Conservation (phyloP, 1,140 invertebrate species). For the Dreissena rostriformis region DNA sequence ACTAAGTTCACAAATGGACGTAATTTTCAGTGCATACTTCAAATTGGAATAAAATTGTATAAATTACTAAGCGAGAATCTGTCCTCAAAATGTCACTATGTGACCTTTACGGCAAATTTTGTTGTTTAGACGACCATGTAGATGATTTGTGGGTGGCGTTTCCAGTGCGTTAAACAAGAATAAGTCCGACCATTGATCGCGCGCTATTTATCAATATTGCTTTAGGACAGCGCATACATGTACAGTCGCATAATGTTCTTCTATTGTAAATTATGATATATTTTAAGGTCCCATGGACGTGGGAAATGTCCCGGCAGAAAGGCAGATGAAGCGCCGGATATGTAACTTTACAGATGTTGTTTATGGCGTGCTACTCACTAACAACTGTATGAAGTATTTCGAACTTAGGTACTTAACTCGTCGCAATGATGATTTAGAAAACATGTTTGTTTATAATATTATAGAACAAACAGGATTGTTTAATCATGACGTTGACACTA, state of each 20-base stretch:
- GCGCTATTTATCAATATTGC: background rate
- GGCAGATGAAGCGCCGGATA: no score
- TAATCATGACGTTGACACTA: no score
- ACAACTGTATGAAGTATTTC: no score
- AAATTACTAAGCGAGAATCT: slow-evolving; percentile 25
- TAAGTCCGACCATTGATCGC: background rate
- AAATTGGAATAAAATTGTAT: slow-evolving; percentile 23
- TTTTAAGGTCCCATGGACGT: background rate
- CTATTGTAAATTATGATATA: slow-evolving; percentile 1
- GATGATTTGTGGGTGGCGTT: background rate
- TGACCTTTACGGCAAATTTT: slow-evolving; percentile 17
- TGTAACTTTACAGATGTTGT: no score
- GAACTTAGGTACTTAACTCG: no score
- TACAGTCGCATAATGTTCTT: background rate
- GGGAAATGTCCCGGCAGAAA: background rate
- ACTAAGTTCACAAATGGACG: background rate
- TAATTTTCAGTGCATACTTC: no score
- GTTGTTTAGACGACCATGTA: no score
- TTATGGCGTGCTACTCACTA: no score
- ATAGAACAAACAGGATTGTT: no score
- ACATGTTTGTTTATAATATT: no score
- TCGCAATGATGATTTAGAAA: no score
- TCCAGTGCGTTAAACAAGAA: slow-evolving; percentile 7
- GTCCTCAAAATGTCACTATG: slow-evolving; percentile 8
- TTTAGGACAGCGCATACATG: background rate